Base-by-base conservation (phyloP, 1,140 invertebrate species). In the Ips typographus region DNA sequence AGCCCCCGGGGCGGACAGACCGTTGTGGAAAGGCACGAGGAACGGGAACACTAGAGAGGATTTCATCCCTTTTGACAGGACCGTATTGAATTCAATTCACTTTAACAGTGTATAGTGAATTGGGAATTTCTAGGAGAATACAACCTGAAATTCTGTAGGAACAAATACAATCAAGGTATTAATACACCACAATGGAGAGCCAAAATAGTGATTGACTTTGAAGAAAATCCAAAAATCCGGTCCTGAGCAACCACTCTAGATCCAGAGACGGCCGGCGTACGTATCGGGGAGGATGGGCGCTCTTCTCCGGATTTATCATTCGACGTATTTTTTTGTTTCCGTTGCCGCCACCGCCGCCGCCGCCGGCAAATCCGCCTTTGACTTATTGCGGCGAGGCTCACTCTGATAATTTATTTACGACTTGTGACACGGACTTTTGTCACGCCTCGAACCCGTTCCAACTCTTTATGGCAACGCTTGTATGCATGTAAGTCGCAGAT, bases 361-460 rank as follows among this genome's bases (percentile, higher is more conserved):
- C 49, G 66, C 4, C 66, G 66, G 57, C 59, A 62, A 68, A 68
- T 53, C 64, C 64, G 64, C 55, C 64, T 66, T 66, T 66, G 64
- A 66, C 64, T 66, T 66, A 66, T 66, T 47, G 55, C 64, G 64
- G 64, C 64, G 53, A 53, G 56, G 64, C 55, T 57, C 64, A 49
- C 64, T 58, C 64, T 40, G 64, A 66, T 66, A 58, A 66, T 57
- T 66, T 66, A 66, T 66, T 66, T 66, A 66, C 55, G 64, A 66
- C 64, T 63, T 66, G 64, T 66, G 55, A 66, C 64, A 63, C 40
- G 52, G 64, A 66, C 63, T 65, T 66, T 58, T 58, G 64, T 66
- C 55, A 66, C 64, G 64, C 64, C 64, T 66, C 64, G 64, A 57
- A 47, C 42, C 47, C 51, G 51, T n/a, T 39, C 5, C 47, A 49